Evolutionary conservation across 2,113 vertebrate genomes (phyloP).

Genomic region (Rhinolophus ferrumequinum): DNA sequence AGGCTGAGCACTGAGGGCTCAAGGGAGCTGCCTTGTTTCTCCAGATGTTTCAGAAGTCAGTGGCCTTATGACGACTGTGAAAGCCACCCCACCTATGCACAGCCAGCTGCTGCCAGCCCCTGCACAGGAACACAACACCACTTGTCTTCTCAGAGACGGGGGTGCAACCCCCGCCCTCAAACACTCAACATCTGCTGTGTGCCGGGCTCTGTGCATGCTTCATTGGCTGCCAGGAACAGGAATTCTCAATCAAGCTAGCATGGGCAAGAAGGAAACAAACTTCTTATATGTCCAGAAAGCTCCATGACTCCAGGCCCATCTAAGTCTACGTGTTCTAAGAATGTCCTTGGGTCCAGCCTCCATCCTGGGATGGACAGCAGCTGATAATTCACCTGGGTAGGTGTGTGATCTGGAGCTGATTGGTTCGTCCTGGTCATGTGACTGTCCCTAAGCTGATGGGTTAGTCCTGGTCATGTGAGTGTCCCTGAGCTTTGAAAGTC

Average conservation of each 20-base stretch:
- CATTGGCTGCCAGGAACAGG: not conserved
- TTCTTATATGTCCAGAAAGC: not conserved
- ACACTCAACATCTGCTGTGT: too few species aligned
- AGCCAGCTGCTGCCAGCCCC: not conserved
- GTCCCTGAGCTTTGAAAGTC: not conserved
- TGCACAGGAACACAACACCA: accelerated
- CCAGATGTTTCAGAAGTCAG: not conserved
- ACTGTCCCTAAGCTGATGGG: not conserved
- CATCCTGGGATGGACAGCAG: not conserved
- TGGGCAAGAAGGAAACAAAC: too few species aligned
- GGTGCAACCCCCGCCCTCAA: not conserved
- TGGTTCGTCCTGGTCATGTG: not conserved
- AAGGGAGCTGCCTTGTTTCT: too few species aligned
- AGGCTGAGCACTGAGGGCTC: not conserved
- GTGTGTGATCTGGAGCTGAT: not conserved
- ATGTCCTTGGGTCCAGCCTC: not conserved
- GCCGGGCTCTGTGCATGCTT: accelerated
- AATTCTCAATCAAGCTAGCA: not conserved
- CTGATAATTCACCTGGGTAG: too few species aligned
- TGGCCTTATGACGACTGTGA: not conserved
- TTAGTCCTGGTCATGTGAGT: too few species aligned
- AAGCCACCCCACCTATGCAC: not conserved
- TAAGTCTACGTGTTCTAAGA: not conserved
- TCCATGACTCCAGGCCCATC: not conserved
- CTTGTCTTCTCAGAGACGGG: not conserved